A percentile compares a stretch with the other conserved stretches of the same genome.
Evolutionary conservation across 2,113 vertebrate species (phyloP).

Genomic region (Podarcis cretensis): DNA sequence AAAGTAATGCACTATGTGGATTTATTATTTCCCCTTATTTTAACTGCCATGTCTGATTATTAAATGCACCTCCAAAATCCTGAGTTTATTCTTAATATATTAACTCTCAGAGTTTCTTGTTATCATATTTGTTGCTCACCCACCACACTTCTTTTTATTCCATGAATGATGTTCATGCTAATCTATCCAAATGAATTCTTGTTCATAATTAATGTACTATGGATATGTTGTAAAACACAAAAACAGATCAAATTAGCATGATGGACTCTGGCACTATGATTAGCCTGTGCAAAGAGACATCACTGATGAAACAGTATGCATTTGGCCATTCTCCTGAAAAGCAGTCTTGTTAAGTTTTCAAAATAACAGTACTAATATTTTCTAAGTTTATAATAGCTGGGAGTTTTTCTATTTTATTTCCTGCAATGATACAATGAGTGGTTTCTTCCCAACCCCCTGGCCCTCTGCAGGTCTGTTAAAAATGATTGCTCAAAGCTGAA

Average conservation of each 20-base stretch:
- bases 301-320: constrained; percentile 15
- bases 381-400: not conserved
- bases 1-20: not conserved
- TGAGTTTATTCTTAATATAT: not conserved
- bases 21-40: not conserved
- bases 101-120: not conserved
- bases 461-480: not conserved
- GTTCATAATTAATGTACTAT: not conserved
- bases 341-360: constrained; percentile 16
- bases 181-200: not conserved
- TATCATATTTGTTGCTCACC: not conserved
- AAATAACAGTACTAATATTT: constrained; percentile 2
- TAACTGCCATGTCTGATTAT: not conserved
- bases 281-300: constrained; percentile 36
- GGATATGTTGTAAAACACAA: constrained; percentile 25
- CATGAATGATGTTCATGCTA: constrained; percentile 16
- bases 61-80: not conserved
- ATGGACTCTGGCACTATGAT: not conserved
- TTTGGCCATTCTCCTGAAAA: not conserved
- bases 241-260: not conserved
- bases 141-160: not conserved
- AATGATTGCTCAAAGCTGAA: not conserved
- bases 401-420: not conserved
- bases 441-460: not conserved
- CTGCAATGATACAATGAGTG: constrained; percentile 2